These are phyloP conservation scores for Ptychoptera contaminata DNA, from an alignment of 2,888 invertebrate genomes.

Conservation along the genomic window DNA sequence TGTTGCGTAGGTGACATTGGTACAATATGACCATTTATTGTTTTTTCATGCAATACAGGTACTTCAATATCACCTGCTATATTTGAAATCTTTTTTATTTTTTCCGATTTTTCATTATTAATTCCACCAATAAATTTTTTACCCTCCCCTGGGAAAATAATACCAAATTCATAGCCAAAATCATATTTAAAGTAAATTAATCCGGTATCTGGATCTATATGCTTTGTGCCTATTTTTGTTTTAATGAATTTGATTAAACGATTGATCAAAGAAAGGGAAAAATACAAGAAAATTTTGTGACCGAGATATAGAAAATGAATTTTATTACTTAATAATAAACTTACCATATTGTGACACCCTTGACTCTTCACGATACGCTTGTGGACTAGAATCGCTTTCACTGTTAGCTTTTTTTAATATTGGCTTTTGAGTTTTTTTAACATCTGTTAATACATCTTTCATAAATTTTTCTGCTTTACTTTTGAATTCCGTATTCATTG, in stretches of 20 bases:
- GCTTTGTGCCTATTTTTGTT: slow-evolving; percentile 46
- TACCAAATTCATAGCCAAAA: slow-evolving; percentile 65
- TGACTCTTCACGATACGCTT: slow-evolving; percentile 54
- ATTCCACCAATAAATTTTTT: slow-evolving; percentile 31
- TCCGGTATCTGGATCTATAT: slow-evolving; percentile 59
- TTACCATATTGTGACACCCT: slow-evolving; percentile 55
- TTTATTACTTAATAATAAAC: slow-evolving; percentile 16
- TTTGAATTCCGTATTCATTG: slow-evolving; percentile 50
- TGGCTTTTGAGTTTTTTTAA: slow-evolving; percentile 31
- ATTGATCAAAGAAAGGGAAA: slow-evolving; percentile 2
- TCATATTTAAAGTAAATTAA: slow-evolving; percentile 69
- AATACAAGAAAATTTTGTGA: background rate
- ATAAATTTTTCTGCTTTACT: slow-evolving; percentile 52
- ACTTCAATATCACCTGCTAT: slow-evolving; percentile 43
- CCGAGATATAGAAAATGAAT: too few relatives aligned
- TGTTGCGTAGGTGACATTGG: background rate
- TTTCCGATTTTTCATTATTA: slow-evolving; percentile 1
- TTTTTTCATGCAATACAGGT: slow-evolving; percentile 49
- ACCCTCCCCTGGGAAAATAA: slow-evolving; percentile 51
- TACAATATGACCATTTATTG: slow-evolving; percentile 9
- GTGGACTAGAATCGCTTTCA: slow-evolving; percentile 36
- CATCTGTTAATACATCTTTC: slow-evolving; percentile 45
- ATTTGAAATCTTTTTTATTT: slow-evolving; percentile 30
- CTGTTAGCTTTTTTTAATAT: slow-evolving; percentile 33
- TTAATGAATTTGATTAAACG: slow-evolving; percentile 8